A percentile compares a stretch with the other conserved stretches of the same genome.
Evolutionary conservation across 2,888 invertebrate species (phyloP).

Genomic region (Pogonocherus hispidulus): DNA sequence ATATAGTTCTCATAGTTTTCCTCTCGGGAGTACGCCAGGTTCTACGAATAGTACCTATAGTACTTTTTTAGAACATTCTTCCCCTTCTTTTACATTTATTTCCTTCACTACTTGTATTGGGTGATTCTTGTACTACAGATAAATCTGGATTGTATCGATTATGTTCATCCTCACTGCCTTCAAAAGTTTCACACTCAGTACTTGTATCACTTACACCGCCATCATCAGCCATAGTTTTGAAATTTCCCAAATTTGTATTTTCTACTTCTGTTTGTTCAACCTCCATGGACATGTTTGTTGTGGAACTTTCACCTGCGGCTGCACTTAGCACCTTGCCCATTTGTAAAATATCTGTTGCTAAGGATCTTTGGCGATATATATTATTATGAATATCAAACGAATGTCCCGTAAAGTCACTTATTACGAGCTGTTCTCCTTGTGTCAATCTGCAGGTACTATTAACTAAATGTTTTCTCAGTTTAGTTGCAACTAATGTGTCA

Average conservation of each 20-base stretch:
- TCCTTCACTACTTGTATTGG: neutral
- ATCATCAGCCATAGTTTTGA: neutral
- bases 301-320: neutral
- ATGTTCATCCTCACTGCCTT: neutral
- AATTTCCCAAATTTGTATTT: neutral
- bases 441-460: neutral
- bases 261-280: neutral
- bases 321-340: neutral
- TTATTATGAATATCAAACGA: conserved; percentile 18
- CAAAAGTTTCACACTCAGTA: neutral
- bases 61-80: neutral
- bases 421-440: conserved; percentile 3
- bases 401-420: conserved; percentile 10
- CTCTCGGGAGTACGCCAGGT: conserved; percentile 3
- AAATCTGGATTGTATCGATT: neutral
- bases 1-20: neutral
- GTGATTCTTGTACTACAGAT: neutral
- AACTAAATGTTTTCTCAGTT: neutral
- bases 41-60: neutral
- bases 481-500: neutral
- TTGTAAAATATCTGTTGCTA: conserved; percentile 2
- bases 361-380: neutral
- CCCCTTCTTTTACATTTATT: neutral
- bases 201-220: no score
- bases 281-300: neutral